phyloP scores from a whole-genome alignment of 2,797 vertebrate genomes.

The Eremophila alpestris region DNA sequence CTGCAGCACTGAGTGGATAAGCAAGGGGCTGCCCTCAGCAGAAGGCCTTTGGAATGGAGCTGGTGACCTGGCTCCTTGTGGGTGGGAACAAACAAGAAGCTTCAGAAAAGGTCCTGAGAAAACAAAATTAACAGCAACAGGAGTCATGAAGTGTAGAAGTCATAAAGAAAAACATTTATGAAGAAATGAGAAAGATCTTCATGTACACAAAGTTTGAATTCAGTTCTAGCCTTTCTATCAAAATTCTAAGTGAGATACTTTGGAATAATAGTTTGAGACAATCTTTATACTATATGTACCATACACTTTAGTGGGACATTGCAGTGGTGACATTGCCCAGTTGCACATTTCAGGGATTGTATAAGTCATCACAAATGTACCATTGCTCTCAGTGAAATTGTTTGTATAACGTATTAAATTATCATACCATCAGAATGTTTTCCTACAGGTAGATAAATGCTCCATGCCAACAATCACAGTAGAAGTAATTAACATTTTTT shows the following conservation, averaged over 20 bases:
- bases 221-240: background rate
- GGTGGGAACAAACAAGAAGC: background rate
- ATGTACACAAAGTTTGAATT: background rate
- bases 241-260: background rate
- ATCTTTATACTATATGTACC: background rate
- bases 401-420: background rate
- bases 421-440: background rate
- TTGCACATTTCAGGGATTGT: background rate
- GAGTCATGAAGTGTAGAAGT: background rate
- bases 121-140: background rate
- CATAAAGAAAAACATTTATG: background rate
- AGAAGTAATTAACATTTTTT: constrained; percentile 1
- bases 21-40: background rate
- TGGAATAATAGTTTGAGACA: background rate
- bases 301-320: background rate
- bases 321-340: background rate
- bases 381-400: background rate
- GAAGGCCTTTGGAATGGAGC: background rate
- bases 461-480: background rate
- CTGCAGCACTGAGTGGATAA: background rate
- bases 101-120: background rate
- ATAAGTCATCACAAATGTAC: background rate
- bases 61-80: background rate
- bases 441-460: background rate
- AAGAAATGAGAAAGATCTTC: background rate